Evolutionary conservation across 1,140 invertebrate species (phyloP).

Genomic region (Meloidogyne floridensis): DNA sequence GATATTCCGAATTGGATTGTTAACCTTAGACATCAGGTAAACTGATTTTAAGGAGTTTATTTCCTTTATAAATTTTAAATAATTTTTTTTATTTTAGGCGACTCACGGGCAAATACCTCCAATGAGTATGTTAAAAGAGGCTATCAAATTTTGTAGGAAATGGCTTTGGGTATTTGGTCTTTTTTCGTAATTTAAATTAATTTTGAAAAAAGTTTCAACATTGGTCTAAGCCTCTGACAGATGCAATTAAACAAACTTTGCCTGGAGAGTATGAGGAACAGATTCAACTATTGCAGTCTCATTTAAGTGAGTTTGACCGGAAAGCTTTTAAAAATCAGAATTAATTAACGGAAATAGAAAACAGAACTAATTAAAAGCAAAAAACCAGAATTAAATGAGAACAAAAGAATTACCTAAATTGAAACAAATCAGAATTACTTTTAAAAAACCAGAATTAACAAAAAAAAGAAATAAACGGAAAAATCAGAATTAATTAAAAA

Average conservation of each 20-base stretch:
- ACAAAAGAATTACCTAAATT: no score
- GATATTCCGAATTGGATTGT: slow-evolving; percentile 40
- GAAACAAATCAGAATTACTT: no score
- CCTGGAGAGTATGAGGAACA: not conserved
- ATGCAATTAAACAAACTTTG: slow-evolving; percentile 32
- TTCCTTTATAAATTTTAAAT: no score
- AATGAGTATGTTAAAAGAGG: slow-evolving; percentile 30
- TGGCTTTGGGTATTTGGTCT: slow-evolving; percentile 36
- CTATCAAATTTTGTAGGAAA: slow-evolving; percentile 34
- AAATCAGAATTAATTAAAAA: no score
- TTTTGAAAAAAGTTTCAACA: slow-evolving; percentile 7
- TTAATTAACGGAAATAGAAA: no score
- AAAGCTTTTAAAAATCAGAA: no score
- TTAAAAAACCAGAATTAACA: not conserved
- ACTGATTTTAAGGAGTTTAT: no score
- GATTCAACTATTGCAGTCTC: not conserved
- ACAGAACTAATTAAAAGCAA: no score
- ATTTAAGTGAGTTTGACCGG: not conserved
- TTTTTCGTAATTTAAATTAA: not conserved
- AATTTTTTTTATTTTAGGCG: not conserved
- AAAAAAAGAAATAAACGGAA: not conserved
- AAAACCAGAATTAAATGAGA: no score
- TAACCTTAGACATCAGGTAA: slow-evolving; percentile 27
- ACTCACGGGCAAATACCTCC: slow-evolving; percentile 36
- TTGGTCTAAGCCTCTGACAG: slow-evolving; percentile 29